Percentiles rank a stretch among this genome's conserved stretches.
Conservation (phyloP, 2,888 invertebrate genomes). For the Trachelus iudaicus region DNA sequence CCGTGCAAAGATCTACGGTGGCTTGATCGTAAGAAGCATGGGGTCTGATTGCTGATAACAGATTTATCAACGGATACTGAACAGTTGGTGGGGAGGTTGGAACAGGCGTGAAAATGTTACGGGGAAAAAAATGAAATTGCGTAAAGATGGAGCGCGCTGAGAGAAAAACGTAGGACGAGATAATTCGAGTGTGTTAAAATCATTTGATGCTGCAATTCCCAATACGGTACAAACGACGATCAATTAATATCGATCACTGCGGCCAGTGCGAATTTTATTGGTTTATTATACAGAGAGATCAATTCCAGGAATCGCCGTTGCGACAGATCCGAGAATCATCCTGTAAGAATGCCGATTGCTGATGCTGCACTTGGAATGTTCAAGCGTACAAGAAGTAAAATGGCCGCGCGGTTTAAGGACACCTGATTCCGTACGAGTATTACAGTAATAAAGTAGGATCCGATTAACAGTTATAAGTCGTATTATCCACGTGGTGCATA, state of each 20-base stretch:
- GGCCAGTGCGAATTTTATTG: neutral
- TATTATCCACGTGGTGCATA: neutral
- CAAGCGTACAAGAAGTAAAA: neutral
- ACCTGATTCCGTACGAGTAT: neutral
- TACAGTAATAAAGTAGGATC: neutral
- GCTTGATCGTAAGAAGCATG: too few relatives aligned
- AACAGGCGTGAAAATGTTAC: too few relatives aligned
- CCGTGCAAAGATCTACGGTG: too few relatives aligned
- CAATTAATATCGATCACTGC: neutral
- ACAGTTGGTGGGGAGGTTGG: too few relatives aligned
- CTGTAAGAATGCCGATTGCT: conserved; percentile 28
- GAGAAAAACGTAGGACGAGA: too few relatives aligned
- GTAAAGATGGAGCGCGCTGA: too few relatives aligned
- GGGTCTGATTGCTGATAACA: too few relatives aligned
- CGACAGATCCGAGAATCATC: conserved; percentile 32
- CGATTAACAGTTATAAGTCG: neutral
- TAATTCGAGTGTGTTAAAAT: too few relatives aligned
- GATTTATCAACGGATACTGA: too few relatives aligned
- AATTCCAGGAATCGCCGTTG: neutral
- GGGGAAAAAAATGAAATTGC: too few relatives aligned
- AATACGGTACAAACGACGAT: too few relatives aligned
- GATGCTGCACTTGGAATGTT: neutral
- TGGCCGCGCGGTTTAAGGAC: neutral
- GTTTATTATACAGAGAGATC: neutral
- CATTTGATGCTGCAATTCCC: too few relatives aligned